phyloP scores from a whole-genome alignment of 2,113 vertebrate genomes.

The Centrocercus urophasianus region DNA sequence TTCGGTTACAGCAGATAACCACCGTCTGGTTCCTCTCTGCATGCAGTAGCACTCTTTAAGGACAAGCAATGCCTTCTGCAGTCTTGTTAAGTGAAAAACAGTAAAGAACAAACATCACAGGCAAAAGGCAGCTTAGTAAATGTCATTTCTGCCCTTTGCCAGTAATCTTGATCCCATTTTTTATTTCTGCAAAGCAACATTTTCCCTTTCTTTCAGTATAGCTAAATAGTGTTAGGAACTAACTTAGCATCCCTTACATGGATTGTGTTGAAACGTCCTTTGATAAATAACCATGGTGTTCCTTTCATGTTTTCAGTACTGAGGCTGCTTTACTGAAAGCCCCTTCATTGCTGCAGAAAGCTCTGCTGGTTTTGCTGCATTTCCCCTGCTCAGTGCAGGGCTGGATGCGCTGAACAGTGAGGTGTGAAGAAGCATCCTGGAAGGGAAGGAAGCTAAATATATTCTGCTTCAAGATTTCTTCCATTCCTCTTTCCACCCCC shows the following conservation, averaged over 20 bases:
- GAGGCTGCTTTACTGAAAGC: background rate
- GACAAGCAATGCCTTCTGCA: background rate
- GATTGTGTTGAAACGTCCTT: background rate
- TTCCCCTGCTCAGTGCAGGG: background rate
- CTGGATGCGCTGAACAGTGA: slow-evolving; percentile 44
- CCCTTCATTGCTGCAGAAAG: background rate
- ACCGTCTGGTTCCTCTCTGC: slow-evolving; percentile 1
- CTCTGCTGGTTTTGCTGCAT: slow-evolving; percentile 16
- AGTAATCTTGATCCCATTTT: background rate
- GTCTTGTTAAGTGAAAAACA: background rate
- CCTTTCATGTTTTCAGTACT: background rate
- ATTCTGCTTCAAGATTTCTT: slow-evolving; percentile 64
- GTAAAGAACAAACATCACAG: background rate
- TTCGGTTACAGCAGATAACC: slow-evolving; percentile 37
- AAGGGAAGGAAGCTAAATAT: slow-evolving; percentile 67
- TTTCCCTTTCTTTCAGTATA: background rate
- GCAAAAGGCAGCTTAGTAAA: background rate
- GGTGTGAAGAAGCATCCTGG: slow-evolving; percentile 67
- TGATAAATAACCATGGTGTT: background rate
- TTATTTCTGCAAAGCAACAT: background rate
- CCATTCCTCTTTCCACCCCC: slow-evolving; percentile 60
- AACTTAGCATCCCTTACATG: background rate
- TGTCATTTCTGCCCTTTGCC: background rate
- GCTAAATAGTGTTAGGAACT: background rate
- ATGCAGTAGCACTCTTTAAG: background rate